Conservation (phyloP, 2,888 invertebrate species). For the Heliconius erato region DNA sequence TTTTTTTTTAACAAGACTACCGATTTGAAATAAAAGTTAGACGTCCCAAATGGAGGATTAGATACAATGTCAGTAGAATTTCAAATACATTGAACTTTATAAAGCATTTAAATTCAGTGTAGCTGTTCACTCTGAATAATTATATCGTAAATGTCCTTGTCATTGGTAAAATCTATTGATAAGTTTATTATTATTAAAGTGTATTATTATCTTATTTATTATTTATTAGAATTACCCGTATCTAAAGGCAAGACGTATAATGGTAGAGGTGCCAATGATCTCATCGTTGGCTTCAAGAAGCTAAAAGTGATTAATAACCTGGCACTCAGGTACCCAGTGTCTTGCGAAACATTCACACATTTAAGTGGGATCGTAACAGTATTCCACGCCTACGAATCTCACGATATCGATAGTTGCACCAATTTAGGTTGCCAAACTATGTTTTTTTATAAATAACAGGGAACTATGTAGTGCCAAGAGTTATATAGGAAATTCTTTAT, state of each 20-base stretch:
- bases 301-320: slow-evolving; percentile 39
- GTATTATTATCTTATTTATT: not conserved
- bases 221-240: not conserved
- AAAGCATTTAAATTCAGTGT: not conserved
- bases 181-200: not conserved
- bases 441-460: slow-evolving; percentile 19
- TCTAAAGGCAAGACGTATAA: not conserved
- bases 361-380: slow-evolving; percentile 63
- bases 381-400: slow-evolving; percentile 66
- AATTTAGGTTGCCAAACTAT: slow-evolving; percentile 32
- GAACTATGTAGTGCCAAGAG: not conserved
- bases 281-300: slow-evolving; percentile 27
- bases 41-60: too few relatives aligned
- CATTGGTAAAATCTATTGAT: not conserved
- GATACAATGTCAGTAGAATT: too few relatives aligned
- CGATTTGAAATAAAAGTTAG: too few relatives aligned
- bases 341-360: slow-evolving; percentile 48
- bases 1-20: too few relatives aligned
- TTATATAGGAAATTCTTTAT: not conserved
- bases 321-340: slow-evolving; percentile 30
- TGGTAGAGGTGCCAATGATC: slow-evolving; percentile 19
- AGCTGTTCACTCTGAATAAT: not conserved
- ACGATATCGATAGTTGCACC: slow-evolving; percentile 41
- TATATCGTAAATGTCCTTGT: not conserved
- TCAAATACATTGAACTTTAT: not conserved